A percentile compares a stretch with the other conserved stretches of the same genome.
Evolutionary conservation across 2,888 invertebrate genomes (phyloP).

Genomic region (Lochmaea crataegi): DNA sequence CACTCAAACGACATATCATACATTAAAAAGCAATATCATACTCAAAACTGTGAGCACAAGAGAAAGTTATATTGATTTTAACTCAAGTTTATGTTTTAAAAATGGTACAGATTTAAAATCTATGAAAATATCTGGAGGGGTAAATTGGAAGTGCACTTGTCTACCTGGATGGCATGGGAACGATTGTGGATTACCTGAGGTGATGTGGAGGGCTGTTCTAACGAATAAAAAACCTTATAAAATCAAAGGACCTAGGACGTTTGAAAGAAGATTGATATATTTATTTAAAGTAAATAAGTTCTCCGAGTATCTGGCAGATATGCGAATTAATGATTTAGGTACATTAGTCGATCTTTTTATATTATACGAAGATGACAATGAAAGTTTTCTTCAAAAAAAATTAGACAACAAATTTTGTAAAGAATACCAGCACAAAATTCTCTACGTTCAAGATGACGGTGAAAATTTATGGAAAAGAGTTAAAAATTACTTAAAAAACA

Average conservation of each 20-base stretch:
- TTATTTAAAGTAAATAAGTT: constrained; percentile 68
- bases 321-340: constrained; percentile 71
- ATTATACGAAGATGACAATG: constrained; percentile 67
- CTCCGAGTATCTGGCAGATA: constrained; percentile 70
- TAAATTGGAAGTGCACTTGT: constrained; percentile 68
- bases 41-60: constrained; percentile 53
- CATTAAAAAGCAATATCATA: constrained; percentile 51
- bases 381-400: constrained; percentile 64
- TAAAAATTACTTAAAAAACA: constrained; percentile 62
- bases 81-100: constrained; percentile 63
- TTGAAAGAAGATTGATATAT: constrained; percentile 69
- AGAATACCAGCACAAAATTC: constrained; percentile 67
- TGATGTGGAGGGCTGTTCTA: constrained; percentile 74
- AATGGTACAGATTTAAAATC: constrained; percentile 63
- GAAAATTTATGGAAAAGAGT: constrained; percentile 65
- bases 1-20: constrained; percentile 58
- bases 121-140: constrained; percentile 59
- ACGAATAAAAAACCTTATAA: constrained; percentile 67
- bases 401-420: constrained; percentile 66
- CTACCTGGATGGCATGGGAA: constrained; percentile 73
- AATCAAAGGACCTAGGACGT: constrained; percentile 64
- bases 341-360: constrained; percentile 75
- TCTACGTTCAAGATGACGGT: constrained; percentile 64
- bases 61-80: constrained; percentile 60
- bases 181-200: constrained; percentile 76